Conservation (phyloP, 2,888 invertebrate species). For the Rhamnusium bicolor region DNA sequence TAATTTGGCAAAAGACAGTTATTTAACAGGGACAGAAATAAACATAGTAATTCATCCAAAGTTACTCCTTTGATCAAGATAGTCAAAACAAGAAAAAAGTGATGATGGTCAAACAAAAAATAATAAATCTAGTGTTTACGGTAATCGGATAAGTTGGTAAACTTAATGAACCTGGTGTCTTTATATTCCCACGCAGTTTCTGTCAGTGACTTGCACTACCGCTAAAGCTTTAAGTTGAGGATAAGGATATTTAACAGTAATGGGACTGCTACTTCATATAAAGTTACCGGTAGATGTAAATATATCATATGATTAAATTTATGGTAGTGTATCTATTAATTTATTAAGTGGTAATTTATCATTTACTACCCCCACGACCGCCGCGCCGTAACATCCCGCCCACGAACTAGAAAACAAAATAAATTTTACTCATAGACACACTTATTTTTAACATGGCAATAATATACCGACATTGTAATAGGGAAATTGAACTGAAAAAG, state of each 20-base stretch:
- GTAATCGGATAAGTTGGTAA: constrained; percentile 60
- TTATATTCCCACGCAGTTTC: constrained; percentile 53
- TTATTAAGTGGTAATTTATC: constrained; percentile 49
- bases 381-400: not conserved
- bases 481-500: not conserved
- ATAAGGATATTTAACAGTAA: constrained; percentile 22
- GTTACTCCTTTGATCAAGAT: not conserved
- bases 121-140: constrained; percentile 49
- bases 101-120: constrained; percentile 31
- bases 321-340: constrained; percentile 44
- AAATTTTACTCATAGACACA: constrained; percentile 6
- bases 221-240: constrained; percentile 30
- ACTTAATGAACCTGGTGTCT: constrained; percentile 60
- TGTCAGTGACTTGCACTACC: constrained; percentile 49
- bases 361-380: constrained; percentile 41
- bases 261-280: constrained; percentile 39
- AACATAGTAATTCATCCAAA: not conserved
- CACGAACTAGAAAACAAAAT: constrained; percentile 8
- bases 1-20: no score
- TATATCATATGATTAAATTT: constrained; percentile 37
- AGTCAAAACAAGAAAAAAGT: not conserved
- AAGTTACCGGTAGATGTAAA: constrained; percentile 41
- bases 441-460: not conserved
- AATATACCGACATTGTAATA: not conserved
- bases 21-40: not conserved